These are phyloP conservation scores for Sympetrum striolatum DNA, from an alignment of 2,888 invertebrate genomes.

Conservation along the genomic window DNA sequence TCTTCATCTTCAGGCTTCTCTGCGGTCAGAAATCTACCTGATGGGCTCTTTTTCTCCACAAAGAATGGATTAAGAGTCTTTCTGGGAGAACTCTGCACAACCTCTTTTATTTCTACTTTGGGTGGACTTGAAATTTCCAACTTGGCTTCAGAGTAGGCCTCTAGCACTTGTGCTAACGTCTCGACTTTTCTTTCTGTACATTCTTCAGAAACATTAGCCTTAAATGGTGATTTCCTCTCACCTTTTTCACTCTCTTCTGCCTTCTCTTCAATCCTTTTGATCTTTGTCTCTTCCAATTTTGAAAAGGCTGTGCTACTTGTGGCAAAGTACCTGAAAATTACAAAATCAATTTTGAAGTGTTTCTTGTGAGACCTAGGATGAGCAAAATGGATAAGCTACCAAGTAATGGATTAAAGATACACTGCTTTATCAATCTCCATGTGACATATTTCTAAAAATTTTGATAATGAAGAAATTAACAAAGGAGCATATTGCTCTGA, in stretches of 20 bases:
- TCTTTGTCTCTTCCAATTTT: neutral
- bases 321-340: neutral
- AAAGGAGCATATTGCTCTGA: too few relatives aligned
- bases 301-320: neutral
- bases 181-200: neutral
- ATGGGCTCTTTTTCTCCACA: neutral
- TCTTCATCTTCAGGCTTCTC: neutral
- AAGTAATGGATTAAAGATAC: too few relatives aligned
- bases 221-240: neutral
- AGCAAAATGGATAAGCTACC: too few relatives aligned
- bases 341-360: neutral
- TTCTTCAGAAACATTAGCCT: neutral
- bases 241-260: neutral
- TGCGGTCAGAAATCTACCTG: neutral
- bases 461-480: neutral
- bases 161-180: neutral
- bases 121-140: neutral
- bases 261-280: neutral
- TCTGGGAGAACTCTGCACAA: neutral
- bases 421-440: too few relatives aligned
- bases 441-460: neutral
- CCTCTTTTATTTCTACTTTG: neutral
- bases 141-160: neutral
- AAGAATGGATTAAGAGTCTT: neutral
- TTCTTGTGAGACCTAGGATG: neutral